Base-by-base conservation (phyloP, 2,113 vertebrate species). In the Poeciliopsis retropinna region DNA sequence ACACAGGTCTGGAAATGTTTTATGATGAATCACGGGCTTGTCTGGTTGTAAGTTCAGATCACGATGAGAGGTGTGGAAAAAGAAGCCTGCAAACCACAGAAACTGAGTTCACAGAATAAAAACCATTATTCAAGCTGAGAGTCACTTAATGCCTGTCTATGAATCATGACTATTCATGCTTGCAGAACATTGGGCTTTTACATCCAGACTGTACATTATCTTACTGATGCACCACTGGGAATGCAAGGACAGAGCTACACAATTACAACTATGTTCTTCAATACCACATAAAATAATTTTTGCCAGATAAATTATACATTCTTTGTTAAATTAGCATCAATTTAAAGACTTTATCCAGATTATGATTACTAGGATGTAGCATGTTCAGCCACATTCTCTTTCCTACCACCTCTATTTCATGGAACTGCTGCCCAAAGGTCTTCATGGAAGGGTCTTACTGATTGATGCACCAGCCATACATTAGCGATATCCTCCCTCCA, bases 151-250 rank as follows among this genome's bases (percentile, higher is more conserved):
- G 62, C 72, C 73, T 60, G 65, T 13, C 61, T 63, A 74, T 91
- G 87, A 90, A 89, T 92, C 79, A 62, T 82, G 70, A 81, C 79
- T 78, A 91, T 90, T 91, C 85, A 91, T 88, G 39, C n/a, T 41
- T 31, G 61, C 8, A 75, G 76, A 89, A 92, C 89, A 90, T 86
- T 85, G 79, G 72, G 3, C 37, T 87, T 87, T 91, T 92, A 87
- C 92, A 51, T 72, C 60, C 62, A 64, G 66, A 69, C 13, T 78
- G 79, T 79, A 88, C 86, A 85, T 92, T 81, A 85, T 82, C 87
- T 88, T 78, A 81, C 74, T 64, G 76, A 27, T 22, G 51, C 61
- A 60, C 66, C 60, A 77, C 61, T n/a, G 75, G 78, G 67, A 77
- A 81, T 83, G 69, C 7, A 54, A 81, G 79, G 76, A 75, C 75